Percentiles rank a stretch among this genome's conserved stretches.
phyloP scores from a whole-genome alignment of 1,140 invertebrate species.

The Aphelinus atriplicis region DNA sequence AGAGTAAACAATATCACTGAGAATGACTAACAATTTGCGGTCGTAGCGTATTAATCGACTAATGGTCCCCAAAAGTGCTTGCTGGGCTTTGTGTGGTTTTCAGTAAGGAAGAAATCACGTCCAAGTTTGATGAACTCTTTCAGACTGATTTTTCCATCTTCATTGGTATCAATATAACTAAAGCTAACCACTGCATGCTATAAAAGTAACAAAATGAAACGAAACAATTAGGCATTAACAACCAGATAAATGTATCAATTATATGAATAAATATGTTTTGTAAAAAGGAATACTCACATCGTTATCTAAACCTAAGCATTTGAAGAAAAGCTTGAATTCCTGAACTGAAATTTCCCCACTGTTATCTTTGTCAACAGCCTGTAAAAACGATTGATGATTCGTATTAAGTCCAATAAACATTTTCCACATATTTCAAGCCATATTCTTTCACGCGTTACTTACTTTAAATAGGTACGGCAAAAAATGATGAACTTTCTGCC shows the following conservation, averaged over 20 bases:
- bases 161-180: conserved; percentile 79
- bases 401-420: too few species aligned
- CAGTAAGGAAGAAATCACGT: conserved; percentile 80
- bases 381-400: conserved; percentile 41
- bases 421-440: too few species aligned
- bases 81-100: conserved; percentile 79
- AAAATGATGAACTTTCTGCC: conserved; percentile 78
- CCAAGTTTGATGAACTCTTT: conserved; percentile 83
- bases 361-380: conserved; percentile 84
- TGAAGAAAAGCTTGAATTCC: conserved; percentile 85
- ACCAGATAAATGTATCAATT: neutral
- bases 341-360: conserved; percentile 80
- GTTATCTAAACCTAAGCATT: conserved; percentile 77
- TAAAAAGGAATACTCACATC: conserved; percentile 64
- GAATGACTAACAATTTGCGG: conserved; percentile 17
- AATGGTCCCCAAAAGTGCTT: conserved; percentile 88
- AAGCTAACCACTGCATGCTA: conserved; percentile 78
- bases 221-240: conserved; percentile 11
- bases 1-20: conserved; percentile 32
- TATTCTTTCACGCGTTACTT: conserved; percentile 36
- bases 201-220: conserved; percentile 38
- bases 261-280: neutral
- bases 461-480: conserved; percentile 84
- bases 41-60: conserved; percentile 57
- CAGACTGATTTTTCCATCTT: conserved; percentile 77